phyloP scores from a whole-genome alignment of 1,140 invertebrate genomes.

The Drosophila bocqueti region DNA sequence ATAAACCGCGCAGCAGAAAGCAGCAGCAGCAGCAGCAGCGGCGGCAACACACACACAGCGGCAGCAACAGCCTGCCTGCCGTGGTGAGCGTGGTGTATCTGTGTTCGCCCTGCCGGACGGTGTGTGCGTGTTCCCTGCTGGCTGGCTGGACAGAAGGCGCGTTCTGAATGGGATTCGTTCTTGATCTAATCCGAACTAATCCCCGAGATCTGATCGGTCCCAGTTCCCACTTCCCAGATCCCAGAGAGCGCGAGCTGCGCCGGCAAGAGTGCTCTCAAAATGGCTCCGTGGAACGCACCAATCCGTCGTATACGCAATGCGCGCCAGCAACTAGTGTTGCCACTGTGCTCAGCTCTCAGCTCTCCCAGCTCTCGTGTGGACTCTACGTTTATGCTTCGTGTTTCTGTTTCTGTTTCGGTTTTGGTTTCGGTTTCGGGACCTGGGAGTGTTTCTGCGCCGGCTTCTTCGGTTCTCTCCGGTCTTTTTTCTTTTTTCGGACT shows the following conservation, averaged over 20 bases:
- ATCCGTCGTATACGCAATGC: conserved; percentile 52
- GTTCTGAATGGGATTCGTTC: conserved; percentile 45
- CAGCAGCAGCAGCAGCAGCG: conserved; percentile 33
- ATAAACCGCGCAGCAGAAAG: conserved; percentile 76
- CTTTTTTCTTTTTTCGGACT: conserved; percentile 9
- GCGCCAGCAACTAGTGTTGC: conserved; percentile 32
- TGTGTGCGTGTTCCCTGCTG: conserved; percentile 38
- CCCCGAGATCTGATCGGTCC: conserved; percentile 12
- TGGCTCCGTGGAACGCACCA: conserved; percentile 24
- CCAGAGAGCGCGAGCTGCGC: conserved; percentile 20
- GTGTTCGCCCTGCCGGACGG: conserved; percentile 9
- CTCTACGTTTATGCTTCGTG: conserved; percentile 24
- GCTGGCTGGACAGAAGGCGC: conserved; percentile 27
- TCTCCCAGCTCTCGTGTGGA: conserved; percentile 18
- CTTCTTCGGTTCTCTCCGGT: conserved; percentile 1
- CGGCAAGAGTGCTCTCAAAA: conserved; percentile 29
- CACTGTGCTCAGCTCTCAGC: conserved; percentile 7
- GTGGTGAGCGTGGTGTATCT: conserved; percentile 47
- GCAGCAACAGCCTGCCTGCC: conserved; percentile 19
- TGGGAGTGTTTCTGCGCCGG: conserved; percentile 13
- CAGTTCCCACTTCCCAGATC: background rate
- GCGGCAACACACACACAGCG: conserved; percentile 29
- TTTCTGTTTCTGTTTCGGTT: conserved; percentile 4
- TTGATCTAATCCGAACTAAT: conserved; percentile 56
- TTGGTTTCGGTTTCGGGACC: conserved; percentile 19